A percentile compares a stretch with the other conserved stretches of the same genome.
phyloP scores from a whole-genome alignment of 1,140 invertebrate species.

The Saccostrea glomerata region DNA sequence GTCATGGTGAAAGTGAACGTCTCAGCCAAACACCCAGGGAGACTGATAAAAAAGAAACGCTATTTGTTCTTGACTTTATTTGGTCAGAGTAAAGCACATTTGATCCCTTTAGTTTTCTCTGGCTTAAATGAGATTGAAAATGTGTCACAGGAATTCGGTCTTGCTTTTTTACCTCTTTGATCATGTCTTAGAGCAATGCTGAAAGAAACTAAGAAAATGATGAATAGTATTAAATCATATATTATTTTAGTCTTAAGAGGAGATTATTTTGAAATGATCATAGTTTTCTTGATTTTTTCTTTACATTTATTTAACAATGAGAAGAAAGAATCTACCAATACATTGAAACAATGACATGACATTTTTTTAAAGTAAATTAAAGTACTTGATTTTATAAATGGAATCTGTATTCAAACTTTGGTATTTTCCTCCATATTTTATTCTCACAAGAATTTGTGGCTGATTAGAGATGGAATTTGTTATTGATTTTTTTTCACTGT shows the following conservation, averaged over 20 bases:
- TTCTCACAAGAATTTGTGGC: background rate
- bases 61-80: constrained; percentile 18
- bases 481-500: constrained; percentile 24
- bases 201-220: background rate
- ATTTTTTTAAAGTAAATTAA: no score
- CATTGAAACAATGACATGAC: no score
- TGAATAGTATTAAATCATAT: background rate
- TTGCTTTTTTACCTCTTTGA: background rate
- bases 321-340: no score
- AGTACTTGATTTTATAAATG: no score
- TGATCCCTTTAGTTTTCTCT: constrained; percentile 7
- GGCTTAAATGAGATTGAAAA: constrained; percentile 25
- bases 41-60: background rate
- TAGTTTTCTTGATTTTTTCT: no score
- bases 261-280: no score
- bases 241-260: no score
- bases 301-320: no score
- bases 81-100: constrained; percentile 8
- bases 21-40: constrained; percentile 19
- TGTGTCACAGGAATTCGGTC: constrained; percentile 26
- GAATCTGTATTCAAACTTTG: no score
- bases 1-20: constrained; percentile 18
- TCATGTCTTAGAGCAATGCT: background rate
- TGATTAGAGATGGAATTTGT: constrained; percentile 9
- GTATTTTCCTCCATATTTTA: background rate